A percentile compares a stretch with the other conserved stretches of the same genome.
Evolutionary conservation across 1,140 invertebrate species (phyloP).

Genomic region (Musca vetustissima): DNA sequence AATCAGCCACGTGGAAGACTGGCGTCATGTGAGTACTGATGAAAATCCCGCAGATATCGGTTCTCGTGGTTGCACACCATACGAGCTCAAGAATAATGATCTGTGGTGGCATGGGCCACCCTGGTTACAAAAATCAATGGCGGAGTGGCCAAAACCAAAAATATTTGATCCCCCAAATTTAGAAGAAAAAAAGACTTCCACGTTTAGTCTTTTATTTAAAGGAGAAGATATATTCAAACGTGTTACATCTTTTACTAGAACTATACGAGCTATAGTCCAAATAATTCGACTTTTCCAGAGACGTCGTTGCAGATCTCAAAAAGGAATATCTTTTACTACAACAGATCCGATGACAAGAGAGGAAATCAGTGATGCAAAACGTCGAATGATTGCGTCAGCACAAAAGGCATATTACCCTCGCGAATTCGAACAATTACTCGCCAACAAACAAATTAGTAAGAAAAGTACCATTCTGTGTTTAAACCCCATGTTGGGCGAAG

Average conservation of each 20-base stretch:
- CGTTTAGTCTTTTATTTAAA: background rate
- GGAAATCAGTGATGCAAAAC: background rate
- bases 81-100: background rate
- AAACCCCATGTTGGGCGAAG: slow-evolving; percentile 2
- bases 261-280: background rate
- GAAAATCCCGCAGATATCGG: slow-evolving; percentile 39
- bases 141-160: background rate
- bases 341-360: background rate
- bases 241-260: background rate
- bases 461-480: background rate
- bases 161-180: background rate
- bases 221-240: background rate
- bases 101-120: slow-evolving; percentile 6
- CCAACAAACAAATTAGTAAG: background rate
- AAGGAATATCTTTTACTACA: no score
- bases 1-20: slow-evolving; percentile 25
- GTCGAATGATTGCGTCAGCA: background rate
- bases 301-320: background rate
- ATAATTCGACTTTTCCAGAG: background rate
- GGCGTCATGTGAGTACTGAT: slow-evolving; percentile 38
- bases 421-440: background rate
- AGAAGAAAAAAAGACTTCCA: background rate
- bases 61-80: slow-evolving; percentile 22
- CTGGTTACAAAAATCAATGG: background rate
- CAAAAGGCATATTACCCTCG: background rate